These are phyloP conservation scores for Salvelinus alpinus DNA, from an alignment of 2,113 vertebrate species.

Conservation along the genomic window DNA sequence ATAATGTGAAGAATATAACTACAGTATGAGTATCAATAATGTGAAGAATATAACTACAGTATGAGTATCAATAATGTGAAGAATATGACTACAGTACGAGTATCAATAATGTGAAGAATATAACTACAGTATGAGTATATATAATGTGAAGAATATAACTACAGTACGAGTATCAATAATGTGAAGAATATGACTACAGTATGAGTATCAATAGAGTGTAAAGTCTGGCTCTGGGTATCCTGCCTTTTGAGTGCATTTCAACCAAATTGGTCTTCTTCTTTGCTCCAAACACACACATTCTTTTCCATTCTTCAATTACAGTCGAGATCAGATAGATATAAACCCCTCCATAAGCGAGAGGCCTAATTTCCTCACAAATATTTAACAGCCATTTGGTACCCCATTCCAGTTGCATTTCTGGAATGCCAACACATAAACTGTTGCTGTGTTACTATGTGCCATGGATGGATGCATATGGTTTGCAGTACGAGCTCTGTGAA, in stretches of 20 bases:
- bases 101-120: background rate
- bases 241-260: background rate
- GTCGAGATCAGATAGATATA: conserved; percentile 44
- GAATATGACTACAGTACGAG: background rate
- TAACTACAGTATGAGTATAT: background rate
- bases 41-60: no score
- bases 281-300: no score
- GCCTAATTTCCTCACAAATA: conserved; percentile 42
- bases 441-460: conserved; percentile 53
- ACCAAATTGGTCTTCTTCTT: no score
- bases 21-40: background rate
- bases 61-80: background rate
- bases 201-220: background rate
- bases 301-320: conserved; percentile 21
- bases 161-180: no score
- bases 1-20: background rate
- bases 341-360: conserved; percentile 30
- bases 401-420: conserved; percentile 51
- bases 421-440: conserved; percentile 65
- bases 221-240: conserved; percentile 20
- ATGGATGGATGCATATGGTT: conserved; percentile 54
- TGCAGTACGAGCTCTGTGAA: conserved; percentile 49
- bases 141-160: no score
- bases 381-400: conserved; percentile 58
- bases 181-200: no score